Conservation (phyloP, 2,113 vertebrate species). For the Verasper variegatus region DNA sequence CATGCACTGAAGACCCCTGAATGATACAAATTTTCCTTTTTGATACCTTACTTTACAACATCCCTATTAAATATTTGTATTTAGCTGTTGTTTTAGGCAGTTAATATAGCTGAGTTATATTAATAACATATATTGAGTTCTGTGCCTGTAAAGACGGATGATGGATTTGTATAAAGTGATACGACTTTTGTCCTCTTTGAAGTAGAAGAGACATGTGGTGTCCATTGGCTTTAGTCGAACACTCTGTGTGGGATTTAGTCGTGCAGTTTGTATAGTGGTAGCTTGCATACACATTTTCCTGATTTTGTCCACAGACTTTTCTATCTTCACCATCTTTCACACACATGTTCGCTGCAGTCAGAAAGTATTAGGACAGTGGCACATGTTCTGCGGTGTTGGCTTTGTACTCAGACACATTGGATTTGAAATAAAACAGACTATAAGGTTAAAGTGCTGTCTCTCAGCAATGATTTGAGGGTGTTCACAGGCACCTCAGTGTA, state of each 20-base stretch:
- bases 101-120: neutral
- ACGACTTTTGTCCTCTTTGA: conserved; percentile 46
- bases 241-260: conserved; percentile 65
- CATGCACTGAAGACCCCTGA: neutral
- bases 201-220: conserved; percentile 66
- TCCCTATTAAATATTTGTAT: too few species aligned
- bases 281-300: conserved; percentile 36
- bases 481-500: conserved; percentile 1
- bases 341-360: conserved; percentile 35
- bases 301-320: conserved; percentile 24
- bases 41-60: too few species aligned
- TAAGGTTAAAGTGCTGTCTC: neutral
- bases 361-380: conserved; percentile 27
- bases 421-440: conserved; percentile 13
- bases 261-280: conserved; percentile 57
- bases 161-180: conserved; percentile 35
- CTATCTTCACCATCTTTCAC: conserved; percentile 49
- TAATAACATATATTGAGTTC: conserved; percentile 9
- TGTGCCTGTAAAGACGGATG: conserved; percentile 9
- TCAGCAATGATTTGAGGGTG: neutral
- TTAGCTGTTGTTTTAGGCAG: conserved; percentile 1
- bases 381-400: conserved; percentile 35
- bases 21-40: neutral
- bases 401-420: neutral
- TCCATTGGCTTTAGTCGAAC: conserved; percentile 57